These are phyloP conservation scores for Cistogaster globosa DNA, from an alignment of 2,888 invertebrate species.

Conservation along the genomic window DNA sequence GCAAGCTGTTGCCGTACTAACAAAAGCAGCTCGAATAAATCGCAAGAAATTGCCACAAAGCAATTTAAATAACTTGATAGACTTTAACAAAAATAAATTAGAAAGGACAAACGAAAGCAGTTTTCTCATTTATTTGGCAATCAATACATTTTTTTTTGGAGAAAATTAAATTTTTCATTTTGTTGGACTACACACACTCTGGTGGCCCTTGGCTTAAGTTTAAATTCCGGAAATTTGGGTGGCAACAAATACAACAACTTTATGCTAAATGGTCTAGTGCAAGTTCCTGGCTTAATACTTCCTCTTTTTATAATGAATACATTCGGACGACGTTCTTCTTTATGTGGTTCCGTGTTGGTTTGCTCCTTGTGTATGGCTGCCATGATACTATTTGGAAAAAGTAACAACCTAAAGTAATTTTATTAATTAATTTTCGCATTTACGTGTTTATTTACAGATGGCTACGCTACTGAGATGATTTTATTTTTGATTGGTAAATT, in stretches of 20 bases:
- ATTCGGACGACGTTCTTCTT: slow-evolving; percentile 86
- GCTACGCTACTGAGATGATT: slow-evolving; percentile 84
- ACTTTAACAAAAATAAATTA: slow-evolving; percentile 75
- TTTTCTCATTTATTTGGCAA: slow-evolving; percentile 76
- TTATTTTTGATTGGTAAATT: slow-evolving; percentile 86
- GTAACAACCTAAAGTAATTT: slow-evolving; percentile 69
- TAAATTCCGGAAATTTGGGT: slow-evolving; percentile 89
- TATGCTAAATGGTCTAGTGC: slow-evolving; percentile 84
- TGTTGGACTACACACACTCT: slow-evolving; percentile 92
- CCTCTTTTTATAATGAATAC: slow-evolving; percentile 87
- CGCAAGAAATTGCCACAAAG: slow-evolving; percentile 75
- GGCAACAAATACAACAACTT: slow-evolving; percentile 91
- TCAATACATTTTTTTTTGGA: slow-evolving; percentile 76
- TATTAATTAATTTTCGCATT: background rate
- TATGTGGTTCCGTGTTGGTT: slow-evolving; percentile 86
- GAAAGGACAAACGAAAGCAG: slow-evolving; percentile 75
- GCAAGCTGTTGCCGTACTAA: slow-evolving; percentile 85
- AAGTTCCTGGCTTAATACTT: slow-evolving; percentile 88
- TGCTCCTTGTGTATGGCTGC: slow-evolving; percentile 84
- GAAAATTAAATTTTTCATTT: slow-evolving; percentile 86
- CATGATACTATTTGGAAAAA: slow-evolving; percentile 77
- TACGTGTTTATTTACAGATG: slow-evolving; percentile 70
- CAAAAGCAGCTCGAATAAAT: slow-evolving; percentile 86
- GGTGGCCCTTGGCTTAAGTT: slow-evolving; percentile 90
- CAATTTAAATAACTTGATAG: slow-evolving; percentile 74